Conservation (phyloP, 2,113 vertebrate genomes). For the Sylvia atricapilla region DNA sequence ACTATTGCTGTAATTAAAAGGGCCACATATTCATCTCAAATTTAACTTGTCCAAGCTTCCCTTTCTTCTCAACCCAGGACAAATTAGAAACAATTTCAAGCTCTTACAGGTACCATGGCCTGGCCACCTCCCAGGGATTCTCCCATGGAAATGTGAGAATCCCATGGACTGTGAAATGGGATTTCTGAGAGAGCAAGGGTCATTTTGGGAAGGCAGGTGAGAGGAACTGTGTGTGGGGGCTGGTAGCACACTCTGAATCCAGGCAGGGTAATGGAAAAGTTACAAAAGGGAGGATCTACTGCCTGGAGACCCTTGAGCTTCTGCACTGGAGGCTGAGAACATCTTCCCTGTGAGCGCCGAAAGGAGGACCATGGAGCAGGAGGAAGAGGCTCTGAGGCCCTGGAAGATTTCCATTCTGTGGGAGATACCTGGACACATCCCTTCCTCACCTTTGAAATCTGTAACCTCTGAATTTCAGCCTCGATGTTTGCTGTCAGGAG, state of each 20-base stretch:
- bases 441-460: not conserved
- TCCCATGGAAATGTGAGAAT: not conserved
- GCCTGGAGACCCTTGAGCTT: not conserved
- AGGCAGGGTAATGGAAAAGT: not conserved
- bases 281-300: not conserved
- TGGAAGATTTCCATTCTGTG: not conserved
- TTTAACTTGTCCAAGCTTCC: not conserved
- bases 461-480: not conserved
- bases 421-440: not conserved
- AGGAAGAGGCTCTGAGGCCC: not conserved
- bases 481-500: not conserved
- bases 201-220: not conserved
- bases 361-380: accelerated
- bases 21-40: not conserved
- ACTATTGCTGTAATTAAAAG: not conserved
- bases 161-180: not conserved
- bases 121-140: not conserved
- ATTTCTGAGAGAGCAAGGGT: not conserved
- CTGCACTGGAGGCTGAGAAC: not conserved
- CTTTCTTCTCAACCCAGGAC: not conserved
- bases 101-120: not conserved
- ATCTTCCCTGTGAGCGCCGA: not conserved
- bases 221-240: not conserved
- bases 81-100: not conserved
- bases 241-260: not conserved